phyloP scores from a whole-genome alignment of 2,888 invertebrate species.

The Torymus aiolomorphi region DNA sequence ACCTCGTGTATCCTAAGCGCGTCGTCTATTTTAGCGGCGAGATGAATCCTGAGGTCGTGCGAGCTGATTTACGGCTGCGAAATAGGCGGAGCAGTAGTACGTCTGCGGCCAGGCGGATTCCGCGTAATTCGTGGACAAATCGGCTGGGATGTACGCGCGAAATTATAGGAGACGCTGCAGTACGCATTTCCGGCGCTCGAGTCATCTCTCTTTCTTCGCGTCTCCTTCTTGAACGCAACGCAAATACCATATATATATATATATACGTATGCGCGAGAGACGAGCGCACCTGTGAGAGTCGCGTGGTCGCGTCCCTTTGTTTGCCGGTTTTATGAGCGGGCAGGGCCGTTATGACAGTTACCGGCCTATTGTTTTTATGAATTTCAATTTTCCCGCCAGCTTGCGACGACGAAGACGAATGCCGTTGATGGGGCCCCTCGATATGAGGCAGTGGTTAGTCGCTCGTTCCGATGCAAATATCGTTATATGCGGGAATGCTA shows the following conservation, averaged over 20 bases:
- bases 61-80: constrained; percentile 51
- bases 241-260: no score
- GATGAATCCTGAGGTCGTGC: background rate
- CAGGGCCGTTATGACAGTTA: constrained; percentile 5
- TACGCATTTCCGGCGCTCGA: background rate
- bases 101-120: constrained; percentile 31
- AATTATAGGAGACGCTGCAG: constrained; percentile 10
- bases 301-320: background rate
- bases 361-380: constrained; percentile 36
- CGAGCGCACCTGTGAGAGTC: constrained; percentile 31
- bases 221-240: no score
- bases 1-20: no score
- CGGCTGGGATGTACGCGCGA: constrained; percentile 23
- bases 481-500: constrained; percentile 22
- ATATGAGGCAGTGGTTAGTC: constrained; percentile 18
- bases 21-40: no score
- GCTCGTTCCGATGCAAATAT: constrained; percentile 44
- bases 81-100: constrained; percentile 49
- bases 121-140: constrained; percentile 39
- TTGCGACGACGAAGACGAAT: constrained; percentile 40
- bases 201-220: no score
- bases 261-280: no score
- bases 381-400: constrained; percentile 44
- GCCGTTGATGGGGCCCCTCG: constrained; percentile 24
- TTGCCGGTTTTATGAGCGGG: background rate